These are phyloP conservation scores for Tenthredo mesomela DNA, from an alignment of 2,888 invertebrate genomes.

Conservation along the genomic window DNA sequence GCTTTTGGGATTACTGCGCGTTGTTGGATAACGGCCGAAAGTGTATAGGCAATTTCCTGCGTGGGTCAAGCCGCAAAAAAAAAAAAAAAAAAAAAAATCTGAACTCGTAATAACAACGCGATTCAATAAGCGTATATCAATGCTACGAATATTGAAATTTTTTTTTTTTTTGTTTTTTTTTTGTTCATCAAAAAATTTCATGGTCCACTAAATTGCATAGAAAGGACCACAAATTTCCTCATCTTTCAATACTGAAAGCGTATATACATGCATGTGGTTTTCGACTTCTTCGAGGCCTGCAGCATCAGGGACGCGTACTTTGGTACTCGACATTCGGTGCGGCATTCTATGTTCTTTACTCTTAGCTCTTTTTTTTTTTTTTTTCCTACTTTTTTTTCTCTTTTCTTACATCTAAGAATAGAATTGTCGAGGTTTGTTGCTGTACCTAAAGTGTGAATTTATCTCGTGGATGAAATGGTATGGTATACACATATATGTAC, in stretches of 20 bases:
- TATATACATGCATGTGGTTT: not conserved
- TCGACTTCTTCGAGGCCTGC: not conserved
- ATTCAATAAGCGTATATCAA: not conserved
- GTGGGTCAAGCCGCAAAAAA: not conserved
- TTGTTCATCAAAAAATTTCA: not conserved
- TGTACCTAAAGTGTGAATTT: conserved; percentile 18
- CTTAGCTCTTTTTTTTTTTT: not conserved
- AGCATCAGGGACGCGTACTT: not conserved
- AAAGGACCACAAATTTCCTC: conserved; percentile 17
- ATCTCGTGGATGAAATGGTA: conserved; percentile 4
- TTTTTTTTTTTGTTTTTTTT: no score
- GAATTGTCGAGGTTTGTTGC: conserved; percentile 19
- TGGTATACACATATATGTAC: not conserved
- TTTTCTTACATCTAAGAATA: conserved; percentile 18
- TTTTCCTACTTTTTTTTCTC: not conserved
- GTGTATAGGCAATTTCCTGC: not conserved
- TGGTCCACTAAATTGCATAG: not conserved
- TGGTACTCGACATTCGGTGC: not conserved
- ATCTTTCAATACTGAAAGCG: not conserved
- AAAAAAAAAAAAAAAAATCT: not conserved
- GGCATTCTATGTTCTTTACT: conserved; percentile 9
- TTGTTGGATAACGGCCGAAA: conserved; percentile 35
- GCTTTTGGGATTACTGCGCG: not conserved
- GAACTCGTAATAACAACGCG: not conserved
- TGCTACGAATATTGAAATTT: no score